These are phyloP conservation scores for Macroteleia sp. DNA, from an alignment of 2,888 invertebrate genomes.

Conservation along the genomic window DNA sequence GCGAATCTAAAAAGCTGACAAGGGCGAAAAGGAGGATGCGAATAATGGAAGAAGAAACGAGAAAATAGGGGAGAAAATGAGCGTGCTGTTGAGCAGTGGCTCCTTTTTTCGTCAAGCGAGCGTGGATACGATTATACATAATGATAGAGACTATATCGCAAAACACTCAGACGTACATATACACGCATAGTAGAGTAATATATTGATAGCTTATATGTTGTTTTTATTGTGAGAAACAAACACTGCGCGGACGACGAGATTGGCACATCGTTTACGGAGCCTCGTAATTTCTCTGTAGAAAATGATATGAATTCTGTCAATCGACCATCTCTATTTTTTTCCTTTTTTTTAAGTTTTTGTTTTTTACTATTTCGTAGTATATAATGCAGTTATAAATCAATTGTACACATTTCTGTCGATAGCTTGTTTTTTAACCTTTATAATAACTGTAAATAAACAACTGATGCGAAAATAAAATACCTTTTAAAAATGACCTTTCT, in stretches of 20 bases:
- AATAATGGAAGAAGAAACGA: slow-evolving; percentile 60
- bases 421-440: slow-evolving; percentile 50
- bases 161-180: slow-evolving; percentile 63
- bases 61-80: slow-evolving; percentile 39
- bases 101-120: slow-evolving; percentile 72
- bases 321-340: slow-evolving; percentile 9
- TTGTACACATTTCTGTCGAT: slow-evolving; percentile 35
- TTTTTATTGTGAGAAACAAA: slow-evolving; percentile 78
- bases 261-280: slow-evolving; percentile 62
- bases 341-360: slow-evolving; percentile 49
- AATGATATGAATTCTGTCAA: slow-evolving; percentile 15
- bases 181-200: slow-evolving; percentile 83
- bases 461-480: slow-evolving; percentile 43
- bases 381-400: slow-evolving; percentile 32
- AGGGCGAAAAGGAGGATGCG: slow-evolving; percentile 37
- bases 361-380: slow-evolving; percentile 29
- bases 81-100: slow-evolving; percentile 81
- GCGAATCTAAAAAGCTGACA: slow-evolving; percentile 39
- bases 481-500: slow-evolving; percentile 24
- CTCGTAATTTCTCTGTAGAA: slow-evolving; percentile 49
- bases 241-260: slow-evolving; percentile 52
- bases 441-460: slow-evolving; percentile 46
- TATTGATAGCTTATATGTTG: slow-evolving; percentile 83
- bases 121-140: slow-evolving; percentile 80
- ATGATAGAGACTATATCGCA: slow-evolving; percentile 83